Evolutionary conservation across 2,888 invertebrate species (phyloP).

Genomic region (Sipunculus nudus): DNA sequence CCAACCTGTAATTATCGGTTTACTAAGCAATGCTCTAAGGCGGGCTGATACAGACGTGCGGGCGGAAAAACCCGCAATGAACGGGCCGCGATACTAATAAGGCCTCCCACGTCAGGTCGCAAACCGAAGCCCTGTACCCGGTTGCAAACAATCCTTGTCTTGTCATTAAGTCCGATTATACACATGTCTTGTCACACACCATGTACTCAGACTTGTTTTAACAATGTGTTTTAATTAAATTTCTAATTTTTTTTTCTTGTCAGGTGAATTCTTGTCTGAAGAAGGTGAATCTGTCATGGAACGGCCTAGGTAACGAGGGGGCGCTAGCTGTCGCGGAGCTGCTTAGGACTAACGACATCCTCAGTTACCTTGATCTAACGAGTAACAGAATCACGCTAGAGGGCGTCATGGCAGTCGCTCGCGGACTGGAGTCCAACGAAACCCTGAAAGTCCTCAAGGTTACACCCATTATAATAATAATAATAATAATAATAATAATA

Average conservation of each 20-base stretch:
- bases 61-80: no score
- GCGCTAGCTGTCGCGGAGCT: constrained; percentile 46
- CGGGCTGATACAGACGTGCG: no score
- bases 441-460: constrained; percentile 66
- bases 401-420: constrained; percentile 59
- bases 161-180: no score
- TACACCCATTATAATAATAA: no score
- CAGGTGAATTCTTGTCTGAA: constrained; percentile 47
- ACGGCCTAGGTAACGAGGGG: constrained; percentile 67
- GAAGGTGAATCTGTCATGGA: constrained; percentile 68
- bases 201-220: no score
- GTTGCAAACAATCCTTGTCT: no score
- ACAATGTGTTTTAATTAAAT: not conserved
- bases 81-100: no score
- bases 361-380: constrained; percentile 49
- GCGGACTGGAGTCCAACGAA: constrained; percentile 67
- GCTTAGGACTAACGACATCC: constrained; percentile 59
- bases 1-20: no score
- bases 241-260: not conserved
- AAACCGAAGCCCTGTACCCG: no score
- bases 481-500: constrained; percentile 20
- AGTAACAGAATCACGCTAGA: constrained; percentile 45
- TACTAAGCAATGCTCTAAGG: no score
- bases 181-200: no score
- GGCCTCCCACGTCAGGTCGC: no score